Conservation (phyloP, 2,113 vertebrate genomes). For the Chauna torquata region DNA sequence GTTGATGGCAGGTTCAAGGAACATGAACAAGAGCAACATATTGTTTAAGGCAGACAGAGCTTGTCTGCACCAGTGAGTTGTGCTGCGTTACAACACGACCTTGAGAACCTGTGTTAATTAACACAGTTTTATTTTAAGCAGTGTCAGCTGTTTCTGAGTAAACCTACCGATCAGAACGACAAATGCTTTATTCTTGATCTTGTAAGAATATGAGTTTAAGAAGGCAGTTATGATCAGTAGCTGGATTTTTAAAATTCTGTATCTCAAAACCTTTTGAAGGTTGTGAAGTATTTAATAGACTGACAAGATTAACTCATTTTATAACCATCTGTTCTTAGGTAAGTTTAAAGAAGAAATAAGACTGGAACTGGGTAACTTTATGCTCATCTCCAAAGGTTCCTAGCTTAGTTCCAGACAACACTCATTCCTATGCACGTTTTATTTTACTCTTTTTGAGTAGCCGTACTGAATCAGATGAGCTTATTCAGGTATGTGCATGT, state of each 20-base stretch:
- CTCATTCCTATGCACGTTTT: neutral
- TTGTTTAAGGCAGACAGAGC: neutral
- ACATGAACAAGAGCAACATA: neutral
- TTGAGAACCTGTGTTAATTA: neutral
- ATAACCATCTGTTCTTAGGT: neutral
- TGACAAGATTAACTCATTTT: neutral
- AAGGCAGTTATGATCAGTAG: neutral
- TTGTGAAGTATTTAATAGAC: neutral
- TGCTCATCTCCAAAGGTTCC: neutral
- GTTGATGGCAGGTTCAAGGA: neutral
- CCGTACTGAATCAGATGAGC: neutral
- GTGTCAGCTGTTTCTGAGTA: constrained; percentile 8
- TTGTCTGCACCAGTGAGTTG: neutral
- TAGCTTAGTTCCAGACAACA: neutral
- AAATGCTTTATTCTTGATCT: neutral
- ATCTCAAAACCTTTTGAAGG: neutral
- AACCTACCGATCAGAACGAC: neutral
- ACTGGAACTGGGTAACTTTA: neutral
- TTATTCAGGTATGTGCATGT: neutral
- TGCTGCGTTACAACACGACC: neutral
- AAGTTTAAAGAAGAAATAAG: neutral
- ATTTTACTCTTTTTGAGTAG: neutral
- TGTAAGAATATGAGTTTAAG: neutral
- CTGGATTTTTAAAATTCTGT: neutral
- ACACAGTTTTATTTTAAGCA: neutral